These are phyloP conservation scores for Otocyon megalotis DNA, from an alignment of 2,113 vertebrate species.

Conservation along the genomic window DNA sequence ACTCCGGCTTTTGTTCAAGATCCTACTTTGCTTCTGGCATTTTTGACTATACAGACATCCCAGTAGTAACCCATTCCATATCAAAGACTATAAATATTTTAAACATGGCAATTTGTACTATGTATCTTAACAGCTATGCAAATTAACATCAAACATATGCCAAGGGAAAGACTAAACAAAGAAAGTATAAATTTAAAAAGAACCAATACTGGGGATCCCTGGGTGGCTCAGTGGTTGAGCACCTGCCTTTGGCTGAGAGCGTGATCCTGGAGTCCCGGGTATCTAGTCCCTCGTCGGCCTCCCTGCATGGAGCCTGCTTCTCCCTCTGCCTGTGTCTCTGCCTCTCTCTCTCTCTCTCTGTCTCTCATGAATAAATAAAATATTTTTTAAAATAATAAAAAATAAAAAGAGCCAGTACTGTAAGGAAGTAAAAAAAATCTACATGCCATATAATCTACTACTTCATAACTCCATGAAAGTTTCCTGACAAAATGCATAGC, in stretches of 20 bases:
- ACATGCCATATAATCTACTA: neutral
- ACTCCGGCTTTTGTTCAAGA: neutral
- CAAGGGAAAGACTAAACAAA: slow-evolving; percentile 15
- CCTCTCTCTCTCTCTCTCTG: no score
- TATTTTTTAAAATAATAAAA: no score
- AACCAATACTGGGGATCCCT: neutral
- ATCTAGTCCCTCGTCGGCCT: no score
- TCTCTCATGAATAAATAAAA: no score
- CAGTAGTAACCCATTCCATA: neutral
- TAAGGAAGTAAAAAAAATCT: neutral
- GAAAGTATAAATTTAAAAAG: slow-evolving; percentile 32
- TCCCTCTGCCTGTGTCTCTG: no score
- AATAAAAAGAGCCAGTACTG: no score
- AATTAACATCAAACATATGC: slow-evolving; percentile 5
- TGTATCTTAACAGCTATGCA: slow-evolving; percentile 39
- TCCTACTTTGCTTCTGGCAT: neutral
- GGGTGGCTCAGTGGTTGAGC: no score
- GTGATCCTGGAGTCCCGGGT: no score
- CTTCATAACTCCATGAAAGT: neutral
- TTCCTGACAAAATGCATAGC: neutral
- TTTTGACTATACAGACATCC: neutral
- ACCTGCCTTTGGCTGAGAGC: no score
- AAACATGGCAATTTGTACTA: neutral
- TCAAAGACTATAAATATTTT: slow-evolving; percentile 4
- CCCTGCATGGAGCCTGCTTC: no score